Evolutionary conservation across 1,140 invertebrate species (phyloP), one percentile per base, ranked within the genome.

Genomic region (Eurosta solidaginis): DNA sequence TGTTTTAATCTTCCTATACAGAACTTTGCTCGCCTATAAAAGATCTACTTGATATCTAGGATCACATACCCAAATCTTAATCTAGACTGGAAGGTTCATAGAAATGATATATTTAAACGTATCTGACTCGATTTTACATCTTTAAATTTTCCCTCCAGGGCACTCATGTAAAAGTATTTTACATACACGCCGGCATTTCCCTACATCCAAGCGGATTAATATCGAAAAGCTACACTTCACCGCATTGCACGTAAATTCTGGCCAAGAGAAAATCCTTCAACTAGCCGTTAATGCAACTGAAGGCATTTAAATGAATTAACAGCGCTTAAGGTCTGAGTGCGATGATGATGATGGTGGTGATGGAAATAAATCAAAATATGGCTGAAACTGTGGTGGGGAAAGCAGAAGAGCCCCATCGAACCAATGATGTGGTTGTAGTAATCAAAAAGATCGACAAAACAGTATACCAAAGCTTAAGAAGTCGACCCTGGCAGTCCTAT

Each of bases 281-380:
- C 25, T 33, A 63, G n/a, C 29, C 54, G 33, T 63, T 63, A 63
- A 63, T 63, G 5, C 54, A 33, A 36, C 29, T 40, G 54, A 63
- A 63, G 54, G 40, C 54, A 63, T 27, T 63, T 36, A 63, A 63
- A 36, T 63, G 54, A 63, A 63, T 36, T 63, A 63, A 63, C 29
- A n/a, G 33, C 4, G 33, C 17, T 63, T 1, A 33, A 33, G n/a
- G 54, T 36, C 33, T 63, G 27, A 59, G 29, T 63, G 29, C n/a
- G 52, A 29, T 59, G 3, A 52, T 36, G 20, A 52, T 52, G 20
- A 52, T 52, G 20, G 5, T 3, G 49, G 6, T 52, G 49, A 52
- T 52, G 49, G 12, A 47, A 47, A 47, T 47, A 47, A 47, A 47
- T 14, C 45, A 47, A 47, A 47, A 47, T 47, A 47, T 47, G 14